phyloP scores from a whole-genome alignment of 2,797 vertebrate genomes.

The Erpetoichthys calabaricus region DNA sequence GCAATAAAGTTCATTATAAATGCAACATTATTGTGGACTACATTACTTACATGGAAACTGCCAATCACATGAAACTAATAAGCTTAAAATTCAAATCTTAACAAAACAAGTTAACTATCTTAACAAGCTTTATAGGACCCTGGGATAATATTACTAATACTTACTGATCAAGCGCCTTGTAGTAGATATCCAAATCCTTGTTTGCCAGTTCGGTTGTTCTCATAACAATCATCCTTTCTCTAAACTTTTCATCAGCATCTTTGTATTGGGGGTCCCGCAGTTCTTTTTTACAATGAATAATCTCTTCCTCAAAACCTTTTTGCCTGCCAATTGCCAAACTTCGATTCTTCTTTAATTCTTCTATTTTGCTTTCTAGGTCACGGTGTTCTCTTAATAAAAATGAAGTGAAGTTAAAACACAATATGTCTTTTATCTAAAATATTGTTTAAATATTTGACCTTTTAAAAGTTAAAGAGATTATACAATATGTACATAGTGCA shows the following conservation, averaged over 20 bases:
- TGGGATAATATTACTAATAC: slow-evolving; percentile 26
- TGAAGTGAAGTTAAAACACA: too few species aligned
- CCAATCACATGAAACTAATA: too few species aligned
- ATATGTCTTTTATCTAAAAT: too few species aligned
- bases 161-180: slow-evolving; percentile 94
- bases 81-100: too few species aligned
- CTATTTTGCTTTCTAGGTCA: slow-evolving; percentile 60
- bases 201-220: slow-evolving; percentile 88
- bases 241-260: slow-evolving; percentile 74
- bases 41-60: too few species aligned
- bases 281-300: slow-evolving; percentile 73
- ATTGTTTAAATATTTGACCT: too few species aligned
- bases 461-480: too few species aligned
- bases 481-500: too few species aligned
- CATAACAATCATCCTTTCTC: slow-evolving; percentile 88
- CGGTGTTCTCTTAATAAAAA: slow-evolving; percentile 55
- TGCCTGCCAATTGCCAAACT: slow-evolving; percentile 76
- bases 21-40: too few species aligned
- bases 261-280: slow-evolving; percentile 76
- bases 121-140: neutral
- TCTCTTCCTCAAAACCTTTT: slow-evolving; percentile 86
- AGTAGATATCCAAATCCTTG: slow-evolving; percentile 90
- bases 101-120: too few species aligned
- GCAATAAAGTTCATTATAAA: too few species aligned
- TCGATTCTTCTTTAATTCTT: slow-evolving; percentile 75